Evolutionary conservation across 2,113 vertebrate species (phyloP).

Genomic region (Uria aalge): DNA sequence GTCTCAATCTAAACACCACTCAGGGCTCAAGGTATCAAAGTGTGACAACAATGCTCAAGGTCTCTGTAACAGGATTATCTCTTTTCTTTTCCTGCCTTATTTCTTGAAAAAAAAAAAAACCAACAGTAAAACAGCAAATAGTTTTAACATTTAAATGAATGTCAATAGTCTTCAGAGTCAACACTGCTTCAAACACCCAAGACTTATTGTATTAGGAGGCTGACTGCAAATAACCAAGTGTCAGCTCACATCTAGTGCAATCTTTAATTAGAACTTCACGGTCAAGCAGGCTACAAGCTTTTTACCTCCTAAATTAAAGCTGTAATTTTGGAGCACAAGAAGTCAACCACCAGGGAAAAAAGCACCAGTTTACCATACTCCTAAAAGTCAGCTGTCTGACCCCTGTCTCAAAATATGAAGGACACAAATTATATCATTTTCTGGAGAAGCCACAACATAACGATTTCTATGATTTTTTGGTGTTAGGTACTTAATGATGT

Average conservation of each 20-base stretch:
- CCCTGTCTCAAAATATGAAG: not conserved
- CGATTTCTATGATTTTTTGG: not conserved
- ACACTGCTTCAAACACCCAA: not conserved
- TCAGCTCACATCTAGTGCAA: slow-evolving; percentile 12
- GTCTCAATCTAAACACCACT: not conserved
- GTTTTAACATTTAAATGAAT: not conserved
- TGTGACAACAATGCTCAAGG: not conserved
- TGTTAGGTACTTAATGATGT: not conserved
- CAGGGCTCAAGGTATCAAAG: not conserved
- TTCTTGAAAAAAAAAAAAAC: not conserved
- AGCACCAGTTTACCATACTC: not conserved
- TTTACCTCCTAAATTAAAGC: not conserved
- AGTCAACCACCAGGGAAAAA: not conserved
- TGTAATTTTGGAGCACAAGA: slow-evolving; percentile 1
- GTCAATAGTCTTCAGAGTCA: not conserved
- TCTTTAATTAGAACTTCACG: slow-evolving; percentile 21
- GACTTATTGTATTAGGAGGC: not conserved
- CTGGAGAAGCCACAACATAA: not conserved
- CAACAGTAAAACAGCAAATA: not conserved
- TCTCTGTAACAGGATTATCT: not conserved
- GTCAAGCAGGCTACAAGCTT: not conserved
- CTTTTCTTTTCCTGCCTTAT: not conserved
- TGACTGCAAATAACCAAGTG: slow-evolving; percentile 27
- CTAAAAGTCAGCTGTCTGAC: not conserved
- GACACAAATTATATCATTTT: not conserved